A percentile compares a stretch with the other conserved stretches of the same genome.
These are phyloP conservation scores for Aphis gossypii DNA, from an alignment of 1,140 invertebrate genomes.

Conservation along the genomic window DNA sequence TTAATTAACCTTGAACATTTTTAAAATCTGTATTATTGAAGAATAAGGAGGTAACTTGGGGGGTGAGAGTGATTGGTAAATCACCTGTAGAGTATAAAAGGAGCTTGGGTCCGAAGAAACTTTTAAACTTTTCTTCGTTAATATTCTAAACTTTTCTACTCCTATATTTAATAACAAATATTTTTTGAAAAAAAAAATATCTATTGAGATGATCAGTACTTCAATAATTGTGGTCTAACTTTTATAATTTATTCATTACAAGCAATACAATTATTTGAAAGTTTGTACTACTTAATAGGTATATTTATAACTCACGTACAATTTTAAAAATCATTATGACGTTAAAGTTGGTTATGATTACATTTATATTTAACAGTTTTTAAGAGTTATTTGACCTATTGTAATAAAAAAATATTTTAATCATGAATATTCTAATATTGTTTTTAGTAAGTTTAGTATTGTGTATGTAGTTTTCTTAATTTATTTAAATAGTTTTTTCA, in stretches of 20 bases:
- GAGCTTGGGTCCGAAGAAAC: background rate
- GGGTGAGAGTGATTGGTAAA: too few relatives aligned
- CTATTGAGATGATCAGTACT: background rate
- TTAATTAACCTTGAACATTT: too few relatives aligned
- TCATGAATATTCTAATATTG: background rate
- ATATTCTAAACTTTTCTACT: background rate
- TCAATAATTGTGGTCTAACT: background rate
- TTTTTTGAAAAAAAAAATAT: background rate
- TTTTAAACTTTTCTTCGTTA: background rate
- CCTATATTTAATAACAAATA: background rate
- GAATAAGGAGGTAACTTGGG: too few relatives aligned
- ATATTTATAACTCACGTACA: background rate
- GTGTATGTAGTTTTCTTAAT: background rate
- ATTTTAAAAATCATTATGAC: background rate
- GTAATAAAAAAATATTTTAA: background rate
- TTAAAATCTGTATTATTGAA: too few relatives aligned
- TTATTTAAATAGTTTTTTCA: background rate
- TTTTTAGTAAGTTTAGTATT: background rate
- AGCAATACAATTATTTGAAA: background rate
- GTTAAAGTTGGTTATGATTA: background rate
- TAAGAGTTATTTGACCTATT: background rate
- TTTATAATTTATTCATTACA: background rate
- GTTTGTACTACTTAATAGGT: background rate
- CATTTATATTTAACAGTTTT: background rate
- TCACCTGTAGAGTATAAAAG: background rate